Base-by-base conservation (phyloP, 2,888 invertebrate genomes). In the Andricus quercusramuli region DNA sequence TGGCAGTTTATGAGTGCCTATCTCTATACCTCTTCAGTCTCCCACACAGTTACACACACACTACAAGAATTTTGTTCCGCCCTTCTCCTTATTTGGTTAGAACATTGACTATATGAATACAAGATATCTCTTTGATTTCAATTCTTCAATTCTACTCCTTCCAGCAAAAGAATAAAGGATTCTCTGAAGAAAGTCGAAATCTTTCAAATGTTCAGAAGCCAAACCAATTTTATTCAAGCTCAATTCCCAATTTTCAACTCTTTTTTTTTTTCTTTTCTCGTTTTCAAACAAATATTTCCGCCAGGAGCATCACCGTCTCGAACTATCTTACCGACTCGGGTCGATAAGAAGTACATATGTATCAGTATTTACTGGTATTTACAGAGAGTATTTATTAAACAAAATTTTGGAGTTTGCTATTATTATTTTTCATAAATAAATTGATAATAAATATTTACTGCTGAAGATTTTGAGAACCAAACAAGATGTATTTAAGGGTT, bases 71-170 rank as follows among this genome's bases (percentile, higher is more conserved):
- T 78, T 85, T 85, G 89, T 90, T 88, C 90, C 90, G 90, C 91
- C 90, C 91, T 90, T 91, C 85, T 85, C 90, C 91, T 90, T 91
- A 90, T 90, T 90, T 91, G 90, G 90, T 80, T 78, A 83, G 84
- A 83, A 80, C 88, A 85, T 84, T 20, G 66, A n/a, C n/a, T 62
- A 62, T 62, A 25, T 11, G 62, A 62, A 25, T 62, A 25, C 62
- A 62, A 62, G 62, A 62, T 62, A 25, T 25, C 25, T 62, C 22
- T 22, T 13, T n/a, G 11, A 62, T 3, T 62, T 62, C 15, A 62
- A 25, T 51, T 51, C 20, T 20, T 20, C 51, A 51, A 51, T 51
- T 51, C 17, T 51, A 51, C 20, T 51, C 20, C 17, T 51, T 20
- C 8, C 6, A 51, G 20, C 2, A 20, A 8, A 51, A 51, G 20